Conservation (phyloP, 2,113 vertebrate species). For the Corythoichthys haematopterus region DNA sequence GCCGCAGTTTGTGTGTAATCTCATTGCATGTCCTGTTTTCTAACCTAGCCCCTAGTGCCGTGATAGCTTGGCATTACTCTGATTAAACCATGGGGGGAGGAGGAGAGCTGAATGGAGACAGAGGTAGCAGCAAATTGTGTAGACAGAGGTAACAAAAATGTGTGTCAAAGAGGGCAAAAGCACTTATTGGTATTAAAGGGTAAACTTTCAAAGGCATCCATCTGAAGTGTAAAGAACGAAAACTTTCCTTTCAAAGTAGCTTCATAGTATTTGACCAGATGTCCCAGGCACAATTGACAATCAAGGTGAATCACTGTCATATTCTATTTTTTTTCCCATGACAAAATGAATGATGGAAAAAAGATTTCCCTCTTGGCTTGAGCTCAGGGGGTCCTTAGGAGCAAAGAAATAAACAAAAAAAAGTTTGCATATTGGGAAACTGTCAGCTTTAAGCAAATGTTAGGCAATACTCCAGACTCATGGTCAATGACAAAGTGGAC, state of each 20-base stretch:
- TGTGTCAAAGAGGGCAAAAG: constrained; percentile 28
- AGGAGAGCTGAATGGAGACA: constrained; percentile 12
- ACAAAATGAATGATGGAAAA: constrained; percentile 12
- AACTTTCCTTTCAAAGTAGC: constrained; percentile 55
- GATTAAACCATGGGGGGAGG: constrained; percentile 59
- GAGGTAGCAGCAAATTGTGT: constrained; percentile 26
- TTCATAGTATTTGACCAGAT: constrained; percentile 46
- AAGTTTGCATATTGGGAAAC: constrained; percentile 73
- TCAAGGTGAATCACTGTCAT: constrained; percentile 40
- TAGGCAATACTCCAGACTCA: constrained; percentile 33
- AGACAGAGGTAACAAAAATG: constrained; percentile 32
- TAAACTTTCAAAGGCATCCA: constrained; percentile 66
- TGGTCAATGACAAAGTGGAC: constrained; percentile 56
- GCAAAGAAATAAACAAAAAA: constrained; percentile 66
- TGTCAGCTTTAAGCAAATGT: constrained; percentile 55
- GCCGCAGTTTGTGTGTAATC: constrained; percentile 60
- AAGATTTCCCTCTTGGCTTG: constrained; percentile 43
- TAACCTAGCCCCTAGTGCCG: constrained; percentile 39
- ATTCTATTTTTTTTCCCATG: constrained; percentile 21
- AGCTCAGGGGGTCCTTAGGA: constrained; percentile 56
- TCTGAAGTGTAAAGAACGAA: constrained; percentile 39
- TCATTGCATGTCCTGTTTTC: constrained; percentile 57
- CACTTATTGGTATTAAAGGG: constrained; percentile 72
- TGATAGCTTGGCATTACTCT: constrained; percentile 64
- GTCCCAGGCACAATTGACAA: constrained; percentile 57